Evolutionary conservation across 2,888 invertebrate species (phyloP), one percentile per base, ranked within the genome.

Genomic region (Hoplodrina blanda): DNA sequence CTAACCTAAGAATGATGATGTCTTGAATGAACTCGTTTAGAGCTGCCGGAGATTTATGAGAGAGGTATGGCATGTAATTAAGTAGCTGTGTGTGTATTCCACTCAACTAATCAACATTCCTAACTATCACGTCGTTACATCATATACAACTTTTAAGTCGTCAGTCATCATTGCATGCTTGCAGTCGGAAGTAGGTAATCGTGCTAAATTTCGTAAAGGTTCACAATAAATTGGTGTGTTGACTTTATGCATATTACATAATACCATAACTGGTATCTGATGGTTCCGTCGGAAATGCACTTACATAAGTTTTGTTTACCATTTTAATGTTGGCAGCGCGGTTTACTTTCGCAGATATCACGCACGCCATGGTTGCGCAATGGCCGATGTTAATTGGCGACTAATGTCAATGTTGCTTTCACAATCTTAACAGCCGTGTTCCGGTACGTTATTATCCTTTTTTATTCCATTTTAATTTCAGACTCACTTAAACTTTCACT

Each of bases 371-470:
- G 72, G 84, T 94, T 95, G 86, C 91, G 91, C 89, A 95, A 95
- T 89, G 76, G 67, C 80, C 78, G 79, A 78, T 89, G 86, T 89
- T 93, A 93, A 94, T 94, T 92, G 91, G 85, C 85, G 84, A 85
- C 91, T 94, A 94, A 95, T 94, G 94, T 94, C 95, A 94, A 94
- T 94, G 93, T 92, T 94, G 89, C 94, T 95, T 95, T 95, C 95
- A 94, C 95, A 92, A 92, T 81, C 73, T 80, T 89, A 87, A 86
- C 84, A 82, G 85, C 80, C 85, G 78, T 89, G 91, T 91, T 93
- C 92, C 91, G 90, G 88, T 85, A 83, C 78, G 78, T 83, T 86
- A 89, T 91, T 89, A 88, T 91, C 87, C 89, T 91, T 91, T 90
- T 91, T 85, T 89, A 87, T 89, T 90, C 83, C 72, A 80, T 87